These are phyloP conservation scores for Dione vanillae DNA, from an alignment of 2,888 invertebrate genomes.

Conservation along the genomic window DNA sequence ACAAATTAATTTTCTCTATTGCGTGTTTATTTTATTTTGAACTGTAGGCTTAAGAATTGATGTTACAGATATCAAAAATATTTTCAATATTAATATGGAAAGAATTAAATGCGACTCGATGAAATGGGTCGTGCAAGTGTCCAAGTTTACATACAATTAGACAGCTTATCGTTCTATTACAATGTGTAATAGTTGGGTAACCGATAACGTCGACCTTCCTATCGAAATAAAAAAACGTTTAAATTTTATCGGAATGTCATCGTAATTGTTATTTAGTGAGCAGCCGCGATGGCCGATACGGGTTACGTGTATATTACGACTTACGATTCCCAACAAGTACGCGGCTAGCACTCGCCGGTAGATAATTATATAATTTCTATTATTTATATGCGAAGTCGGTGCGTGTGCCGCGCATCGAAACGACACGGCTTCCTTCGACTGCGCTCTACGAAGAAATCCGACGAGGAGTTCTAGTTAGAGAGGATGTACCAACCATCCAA, in stretches of 20 bases:
- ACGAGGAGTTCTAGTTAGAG: conserved; percentile 70
- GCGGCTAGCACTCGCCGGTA: conserved; percentile 67
- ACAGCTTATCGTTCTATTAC: conserved; percentile 74
- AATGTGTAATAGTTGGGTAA: conserved; percentile 75
- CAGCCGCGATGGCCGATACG: conserved; percentile 52
- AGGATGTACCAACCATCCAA: conserved; percentile 72
- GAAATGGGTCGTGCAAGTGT: conserved; percentile 42
- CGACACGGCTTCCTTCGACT: conserved; percentile 71
- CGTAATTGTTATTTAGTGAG: conserved; percentile 67
- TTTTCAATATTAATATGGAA: neutral
- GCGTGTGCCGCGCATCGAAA: conserved; percentile 70
- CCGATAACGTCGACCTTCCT: conserved; percentile 77
- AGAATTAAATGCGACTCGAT: conserved; percentile 12
- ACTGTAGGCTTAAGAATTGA: neutral
- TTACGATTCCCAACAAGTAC: conserved; percentile 72
- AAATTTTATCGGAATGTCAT: conserved; percentile 72
- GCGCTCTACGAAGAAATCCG: conserved; percentile 68
- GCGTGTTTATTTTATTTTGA: neutral
- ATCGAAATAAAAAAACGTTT: conserved; percentile 73
- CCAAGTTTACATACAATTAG: conserved; percentile 60
- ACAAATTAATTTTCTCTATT: neutral
- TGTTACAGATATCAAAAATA: neutral
- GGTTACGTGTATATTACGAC: conserved; percentile 44
- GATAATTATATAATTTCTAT: conserved; percentile 83
- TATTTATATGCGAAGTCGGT: conserved; percentile 78